Percentiles rank a stretch among this genome's conserved stretches.
These are phyloP conservation scores for Ailurus styani DNA, from an alignment of 2,113 vertebrate species.

Conservation along the genomic window DNA sequence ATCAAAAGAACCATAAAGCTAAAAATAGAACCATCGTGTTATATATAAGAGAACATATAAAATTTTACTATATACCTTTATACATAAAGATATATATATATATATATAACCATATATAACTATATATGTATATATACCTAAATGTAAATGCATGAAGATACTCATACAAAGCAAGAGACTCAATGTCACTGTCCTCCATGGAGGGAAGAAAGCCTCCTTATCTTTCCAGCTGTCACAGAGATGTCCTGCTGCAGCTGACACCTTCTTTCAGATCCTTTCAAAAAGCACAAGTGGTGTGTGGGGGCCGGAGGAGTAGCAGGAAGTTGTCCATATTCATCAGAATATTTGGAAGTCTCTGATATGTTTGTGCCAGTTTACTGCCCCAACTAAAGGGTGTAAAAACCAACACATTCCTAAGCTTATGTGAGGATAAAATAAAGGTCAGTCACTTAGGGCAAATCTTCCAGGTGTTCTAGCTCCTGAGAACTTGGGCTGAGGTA, in stretches of 20 bases:
- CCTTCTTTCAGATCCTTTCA: background rate
- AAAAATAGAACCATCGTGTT: background rate
- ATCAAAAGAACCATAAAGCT: background rate
- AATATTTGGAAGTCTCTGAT: background rate
- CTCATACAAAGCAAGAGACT: background rate
- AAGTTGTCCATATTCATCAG: background rate
- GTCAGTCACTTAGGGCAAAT: background rate
- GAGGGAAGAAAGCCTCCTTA: background rate
- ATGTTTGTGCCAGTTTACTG: background rate
- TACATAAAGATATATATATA: background rate
- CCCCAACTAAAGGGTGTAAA: background rate
- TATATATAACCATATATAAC: background rate
- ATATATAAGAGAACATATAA: background rate
- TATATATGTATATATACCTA: background rate
- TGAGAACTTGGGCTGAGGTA: background rate
- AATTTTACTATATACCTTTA: background rate
- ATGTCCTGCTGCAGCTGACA: background rate
- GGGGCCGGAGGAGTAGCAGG: fast-evolving
- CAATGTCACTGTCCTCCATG: no score
- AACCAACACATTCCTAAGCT: background rate
- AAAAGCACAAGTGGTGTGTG: background rate
- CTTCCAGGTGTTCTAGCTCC: background rate
- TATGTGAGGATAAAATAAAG: background rate
- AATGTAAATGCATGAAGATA: background rate
- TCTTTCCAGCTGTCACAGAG: background rate